Evolutionary conservation across 2,888 invertebrate species (phyloP).

Genomic region (Rhorus exstirpatorius): DNA sequence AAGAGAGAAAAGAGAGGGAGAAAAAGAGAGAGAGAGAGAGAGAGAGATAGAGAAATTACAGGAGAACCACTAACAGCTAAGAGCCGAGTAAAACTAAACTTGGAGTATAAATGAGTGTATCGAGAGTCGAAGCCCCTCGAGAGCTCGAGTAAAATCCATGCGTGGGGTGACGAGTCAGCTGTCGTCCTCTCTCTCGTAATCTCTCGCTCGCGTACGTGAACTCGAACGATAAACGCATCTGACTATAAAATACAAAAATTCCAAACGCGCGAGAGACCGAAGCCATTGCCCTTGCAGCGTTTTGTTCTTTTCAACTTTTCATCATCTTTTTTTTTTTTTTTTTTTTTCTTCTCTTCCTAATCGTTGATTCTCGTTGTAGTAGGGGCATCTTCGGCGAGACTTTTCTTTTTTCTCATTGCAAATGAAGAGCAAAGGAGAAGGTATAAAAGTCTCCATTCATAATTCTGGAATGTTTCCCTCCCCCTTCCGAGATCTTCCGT

Average conservation of each 20-base stretch:
- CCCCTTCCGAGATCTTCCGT: too few relatives aligned
- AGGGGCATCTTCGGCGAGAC: not conserved
- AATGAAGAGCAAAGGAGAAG: not conserved
- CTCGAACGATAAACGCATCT: slow-evolving; percentile 51
- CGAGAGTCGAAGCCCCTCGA: slow-evolving; percentile 17
- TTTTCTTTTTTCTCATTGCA: not conserved
- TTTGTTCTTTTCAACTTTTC: slow-evolving; percentile 31
- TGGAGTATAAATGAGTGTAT: slow-evolving; percentile 44
- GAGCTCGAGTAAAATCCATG: slow-evolving; percentile 60
- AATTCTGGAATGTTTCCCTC: not conserved
- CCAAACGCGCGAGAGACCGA: slow-evolving; percentile 54
- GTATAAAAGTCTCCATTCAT: not conserved
- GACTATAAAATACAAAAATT: slow-evolving; percentile 64
- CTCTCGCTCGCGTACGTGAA: slow-evolving; percentile 36
- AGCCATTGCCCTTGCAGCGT: slow-evolving; percentile 68
- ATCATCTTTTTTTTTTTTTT: slow-evolving; percentile 29
- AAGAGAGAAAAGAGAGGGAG: slow-evolving; percentile 2
- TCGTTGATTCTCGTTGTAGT: not conserved
- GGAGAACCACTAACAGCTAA: slow-evolving; percentile 61
- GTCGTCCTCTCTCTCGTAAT: slow-evolving; percentile 57
- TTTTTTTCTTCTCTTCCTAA: not conserved
- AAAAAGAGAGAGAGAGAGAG: slow-evolving; percentile 40
- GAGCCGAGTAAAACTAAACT: slow-evolving; percentile 66
- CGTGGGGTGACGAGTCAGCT: slow-evolving; percentile 71
- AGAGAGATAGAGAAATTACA: too few relatives aligned